phyloP scores from a whole-genome alignment of 30 jellyfish, hydroid and myxozoan species.

The Aurelia aurita region DNA sequence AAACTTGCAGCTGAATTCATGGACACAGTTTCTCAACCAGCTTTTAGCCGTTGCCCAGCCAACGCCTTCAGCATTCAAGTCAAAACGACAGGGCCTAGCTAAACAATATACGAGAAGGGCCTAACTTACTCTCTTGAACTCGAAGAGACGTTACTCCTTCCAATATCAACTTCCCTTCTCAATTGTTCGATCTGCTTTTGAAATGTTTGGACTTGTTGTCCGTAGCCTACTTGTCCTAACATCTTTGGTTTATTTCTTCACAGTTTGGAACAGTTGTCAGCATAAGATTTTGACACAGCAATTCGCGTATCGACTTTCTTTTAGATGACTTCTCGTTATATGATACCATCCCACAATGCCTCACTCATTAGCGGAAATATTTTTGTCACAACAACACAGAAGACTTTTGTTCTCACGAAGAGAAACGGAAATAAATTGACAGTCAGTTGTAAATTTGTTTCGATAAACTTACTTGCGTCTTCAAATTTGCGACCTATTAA shows the following conservation, averaged over 20 bases:
- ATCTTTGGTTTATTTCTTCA: slow-evolving; percentile 12
- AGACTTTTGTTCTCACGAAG: too few species aligned
- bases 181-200: slow-evolving; percentile 79
- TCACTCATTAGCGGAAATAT: too few species aligned
- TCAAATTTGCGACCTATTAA: too few species aligned
- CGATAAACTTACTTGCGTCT: too few species aligned
- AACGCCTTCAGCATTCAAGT: background rate
- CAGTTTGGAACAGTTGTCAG: background rate
- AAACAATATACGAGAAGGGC: background rate
- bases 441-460: too few species aligned
- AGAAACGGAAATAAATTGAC: too few species aligned
- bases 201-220: slow-evolving; percentile 63
- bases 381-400: too few species aligned
- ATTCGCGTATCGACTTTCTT: background rate
- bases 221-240: slow-evolving; percentile 57
- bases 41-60: background rate
- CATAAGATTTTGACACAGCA: background rate
- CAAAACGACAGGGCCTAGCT: background rate
- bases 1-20: too few species aligned
- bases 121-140: slow-evolving; percentile 88
- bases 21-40: background rate
- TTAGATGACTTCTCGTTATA: background rate
- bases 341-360: too few species aligned
- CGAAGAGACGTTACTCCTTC: slow-evolving; percentile 69
- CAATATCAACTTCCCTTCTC: slow-evolving; percentile 67